Base-by-base conservation (phyloP, 35 echinoderm and acorn worm species). In the Acanthaster planci region DNA sequence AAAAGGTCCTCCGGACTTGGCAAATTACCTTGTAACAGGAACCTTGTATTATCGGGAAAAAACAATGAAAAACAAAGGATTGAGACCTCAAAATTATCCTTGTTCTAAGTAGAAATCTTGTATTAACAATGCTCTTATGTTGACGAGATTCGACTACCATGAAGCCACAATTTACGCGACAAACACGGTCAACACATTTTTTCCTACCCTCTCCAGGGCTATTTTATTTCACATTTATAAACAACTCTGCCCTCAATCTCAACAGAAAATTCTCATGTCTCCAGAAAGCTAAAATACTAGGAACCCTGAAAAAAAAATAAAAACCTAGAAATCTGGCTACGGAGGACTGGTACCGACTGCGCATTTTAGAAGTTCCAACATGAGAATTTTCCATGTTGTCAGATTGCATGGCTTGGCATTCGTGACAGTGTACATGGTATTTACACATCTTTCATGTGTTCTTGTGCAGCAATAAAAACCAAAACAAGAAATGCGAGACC, bases 171-270 rank as follows among this genome's bases (percentile, higher is more conserved):
- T n/a, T 59, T 59, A 59, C 56, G 27, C 56, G 14, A 59, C 56
- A 59, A 59, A 18, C 10, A 59, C 17, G n/a, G n/a, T n/a, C n/a
- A n/a, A n/a, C n/a, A n/a, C 12, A 6, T 72, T 72, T 72, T 67
- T 72, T 72, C 30, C 14, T 31, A 72, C 64, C 64, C 64, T 72
- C 30, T 72, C 30, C 64, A 72, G 64, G 23, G 34, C 30, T 72
- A 19, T 72, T 72, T 72, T 72, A 72, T 72, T 72, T 72, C 64
- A 72, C 64, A 72, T 72, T 72, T 72, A 72, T 72, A 26, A 72
- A 72, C 64, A 72, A 72, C 22, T 27, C 64, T 72, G 26, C 14
- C 64, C 34, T n/a, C 64, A 26, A 72, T 72, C 59, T 67, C 59
- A 72, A 31, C 34, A 72, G 64, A 72, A 72, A 72, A 23, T 72